Base-by-base conservation (phyloP, 2,113 vertebrate genomes). In the Xenopus borealis region DNA sequence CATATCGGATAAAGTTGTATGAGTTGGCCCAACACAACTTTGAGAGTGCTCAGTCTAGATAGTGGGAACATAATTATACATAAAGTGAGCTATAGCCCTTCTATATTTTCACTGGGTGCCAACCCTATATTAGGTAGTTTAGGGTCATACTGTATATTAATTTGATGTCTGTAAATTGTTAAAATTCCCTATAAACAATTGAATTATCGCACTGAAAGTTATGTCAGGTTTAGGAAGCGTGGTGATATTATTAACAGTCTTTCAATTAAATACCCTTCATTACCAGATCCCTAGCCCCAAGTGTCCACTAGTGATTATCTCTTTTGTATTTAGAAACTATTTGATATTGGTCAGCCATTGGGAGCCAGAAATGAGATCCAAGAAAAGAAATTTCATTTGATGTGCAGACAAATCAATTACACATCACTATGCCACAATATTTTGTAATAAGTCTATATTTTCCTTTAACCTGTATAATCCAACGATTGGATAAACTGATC, bases 171-270 rank as follows among this genome's bases (percentile, higher is more conserved):
- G 58, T 9, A 13, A 10, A 23, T 20, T 27, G 5, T 61, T 61
- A 5, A 23, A 20, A 10, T 23, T 27, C 11, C 20, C 10, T 23
- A 61, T 2, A 27, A 20, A 20, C 58, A 20, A 11, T 47, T 47
- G 5, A 50, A 50, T 50, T 9, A 50, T 50, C 58, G 1, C 9
- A 23, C 13, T 11, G 10, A 9, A 61, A 55, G 53, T 55, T 55
- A 50, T 13, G 58, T 12, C 20, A 23, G 58, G 19, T 23, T 50
- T 20, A 76, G 66, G 46, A 53, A 70, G 50, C 70, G 69, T 46
- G 57, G 50, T 70, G 69, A 57, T 64, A 45, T 27, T 47, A 74
- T n/a, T 76, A 76, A 76, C 67, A 70, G 74, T 76, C 74, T 76
- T 69, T n/a, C 20, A 17, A 69, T 17, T 10, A n/a, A 69, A 62